phyloP scores from a whole-genome alignment of 2,888 invertebrate species.

The Altica lythri region DNA sequence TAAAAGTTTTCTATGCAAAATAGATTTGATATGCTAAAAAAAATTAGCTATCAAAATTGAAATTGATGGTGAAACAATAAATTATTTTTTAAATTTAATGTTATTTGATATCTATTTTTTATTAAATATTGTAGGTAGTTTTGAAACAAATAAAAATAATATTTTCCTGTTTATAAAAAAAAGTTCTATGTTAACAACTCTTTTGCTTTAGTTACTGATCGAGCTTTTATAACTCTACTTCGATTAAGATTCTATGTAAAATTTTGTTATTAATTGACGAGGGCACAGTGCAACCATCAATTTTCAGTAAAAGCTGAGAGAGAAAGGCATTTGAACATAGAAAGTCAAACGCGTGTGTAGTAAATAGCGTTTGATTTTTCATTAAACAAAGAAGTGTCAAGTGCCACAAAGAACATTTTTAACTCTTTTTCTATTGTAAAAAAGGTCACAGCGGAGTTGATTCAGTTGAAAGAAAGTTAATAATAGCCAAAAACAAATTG shows the following conservation, averaged over 20 bases:
- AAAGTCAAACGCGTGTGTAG: constrained; percentile 24
- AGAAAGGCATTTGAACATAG: constrained; percentile 11
- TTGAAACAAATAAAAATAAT: no score
- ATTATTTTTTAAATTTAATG: no score
- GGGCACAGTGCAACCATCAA: constrained; percentile 14
- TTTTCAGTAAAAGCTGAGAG: constrained; percentile 10
- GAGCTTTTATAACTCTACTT: no score
- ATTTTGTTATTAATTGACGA: constrained; percentile 20
- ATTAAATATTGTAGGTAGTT: no score
- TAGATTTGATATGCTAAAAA: no score
- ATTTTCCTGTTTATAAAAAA: no score
- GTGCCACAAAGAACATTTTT: constrained; percentile 22
- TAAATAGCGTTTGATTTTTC: constrained; percentile 32
- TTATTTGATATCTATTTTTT: no score
- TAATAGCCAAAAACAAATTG: constrained; percentile 6
- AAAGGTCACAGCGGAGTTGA: constrained; percentile 12
- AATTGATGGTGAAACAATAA: no score
- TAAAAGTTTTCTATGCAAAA: no score
- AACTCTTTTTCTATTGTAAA: constrained; percentile 21
- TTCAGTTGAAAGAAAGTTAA: constrained; percentile 11
- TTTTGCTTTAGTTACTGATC: neutral
- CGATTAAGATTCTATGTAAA: constrained; percentile 9
- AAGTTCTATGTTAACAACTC: no score
- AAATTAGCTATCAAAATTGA: no score
- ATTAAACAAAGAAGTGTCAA: constrained; percentile 29